phyloP scores from a whole-genome alignment of 2,113 vertebrate species.

The Morone chrysops region DNA sequence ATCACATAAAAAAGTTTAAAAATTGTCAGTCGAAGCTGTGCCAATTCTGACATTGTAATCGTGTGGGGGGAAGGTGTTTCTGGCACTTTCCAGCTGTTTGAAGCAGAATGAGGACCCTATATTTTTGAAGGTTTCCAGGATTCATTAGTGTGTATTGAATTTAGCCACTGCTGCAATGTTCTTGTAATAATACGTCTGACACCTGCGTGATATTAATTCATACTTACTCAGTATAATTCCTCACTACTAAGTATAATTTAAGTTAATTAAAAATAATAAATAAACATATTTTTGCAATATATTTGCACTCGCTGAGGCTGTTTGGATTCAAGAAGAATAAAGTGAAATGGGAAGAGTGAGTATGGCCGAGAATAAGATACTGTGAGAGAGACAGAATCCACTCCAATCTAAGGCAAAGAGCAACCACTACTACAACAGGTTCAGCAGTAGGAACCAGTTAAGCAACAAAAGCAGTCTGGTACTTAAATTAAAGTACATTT shows the following conservation, averaged over 20 bases:
- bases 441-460: constrained; percentile 25
- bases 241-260: no score
- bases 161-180: not conserved
- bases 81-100: not conserved
- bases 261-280: not conserved
- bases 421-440: not conserved
- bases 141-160: not conserved
- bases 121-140: not conserved
- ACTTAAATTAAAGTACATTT: not conserved
- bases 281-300: not conserved
- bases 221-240: no score
- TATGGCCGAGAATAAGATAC: not conserved
- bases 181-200: not conserved
- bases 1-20: not conserved
- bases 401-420: not conserved
- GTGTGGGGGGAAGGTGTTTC: not conserved
- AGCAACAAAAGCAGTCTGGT: not conserved
- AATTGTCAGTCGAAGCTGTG: not conserved
- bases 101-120: not conserved
- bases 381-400: constrained; percentile 2
- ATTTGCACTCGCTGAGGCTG: not conserved
- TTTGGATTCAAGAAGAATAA: not conserved
- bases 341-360: constrained; percentile 1
- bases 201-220: not conserved
- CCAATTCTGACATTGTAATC: not conserved